Evolutionary conservation across 2,888 invertebrate species (phyloP), one percentile per base, ranked within the genome.

Genomic region (Nemurella pictetii): DNA sequence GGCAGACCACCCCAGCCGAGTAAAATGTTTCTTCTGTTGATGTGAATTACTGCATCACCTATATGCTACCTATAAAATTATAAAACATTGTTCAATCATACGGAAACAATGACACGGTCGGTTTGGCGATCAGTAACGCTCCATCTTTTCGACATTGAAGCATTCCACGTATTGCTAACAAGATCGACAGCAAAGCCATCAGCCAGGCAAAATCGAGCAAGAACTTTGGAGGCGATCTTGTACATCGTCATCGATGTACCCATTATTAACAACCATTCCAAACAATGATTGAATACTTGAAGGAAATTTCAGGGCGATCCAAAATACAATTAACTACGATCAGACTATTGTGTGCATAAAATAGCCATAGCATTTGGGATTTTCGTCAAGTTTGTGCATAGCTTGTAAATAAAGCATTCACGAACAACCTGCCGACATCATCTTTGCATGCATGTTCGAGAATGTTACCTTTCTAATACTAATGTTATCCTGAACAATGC

Each of bases 71-170:
- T 55, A 12, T 55, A 55, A 55, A 55, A 55, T 55, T 12, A 29
- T 80, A 80, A 32, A 30, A 80, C 80, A 35, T 29, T 80, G 80
- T 80, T 20, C 80, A 35, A 32, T 80, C 35, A 35, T 3, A n/a
- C 35, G 80, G 80, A 80, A 80, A 80, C 80, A 80, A 80, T 80
- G 80, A 35, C 12, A 26, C 80, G 80, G 32, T 35, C 80, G 80
- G 35, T n/a, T 80, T 35, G 77, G 12, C 26, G 25, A 80, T 80
- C 35, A 80, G 80, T 80, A 35, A n/a, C 32, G 80, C 80, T 30
- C 30, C 30, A 75, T 28, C 28, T 28, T 75, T 75, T 80, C 27
- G 75, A 75, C 2, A 27, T 28, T 20, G 25, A 29, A 80, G 80
- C 80, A 80, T 80, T 80, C 80, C 80, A 32, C 80, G 32, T 55